These are phyloP conservation scores for Bradynema listronoti DNA, from an alignment of 1,140 invertebrate genomes.

Conservation along the genomic window DNA sequence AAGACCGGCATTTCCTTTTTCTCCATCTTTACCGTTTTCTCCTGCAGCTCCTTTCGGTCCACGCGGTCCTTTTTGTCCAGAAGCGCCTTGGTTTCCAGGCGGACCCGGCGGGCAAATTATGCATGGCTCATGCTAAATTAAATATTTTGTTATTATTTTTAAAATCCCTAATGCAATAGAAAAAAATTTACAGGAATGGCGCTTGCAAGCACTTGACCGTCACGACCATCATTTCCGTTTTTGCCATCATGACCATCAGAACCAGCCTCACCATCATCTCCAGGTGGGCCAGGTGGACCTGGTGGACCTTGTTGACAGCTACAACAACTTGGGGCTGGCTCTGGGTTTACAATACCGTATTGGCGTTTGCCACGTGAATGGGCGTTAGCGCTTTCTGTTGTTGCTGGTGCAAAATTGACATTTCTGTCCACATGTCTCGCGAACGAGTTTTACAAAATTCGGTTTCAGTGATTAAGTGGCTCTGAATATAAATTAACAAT, in stretches of 20 bases:
- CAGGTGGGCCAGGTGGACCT: constrained; percentile 22
- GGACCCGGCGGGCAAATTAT: constrained; percentile 55
- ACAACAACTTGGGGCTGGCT: constrained; percentile 35
- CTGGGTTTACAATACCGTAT: constrained; percentile 33
- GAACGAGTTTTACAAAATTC: constrained; percentile 57
- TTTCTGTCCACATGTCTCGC: constrained; percentile 56
- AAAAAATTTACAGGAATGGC: too few species aligned
- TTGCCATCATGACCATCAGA: constrained; percentile 37
- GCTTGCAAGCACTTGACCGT: constrained; percentile 41
- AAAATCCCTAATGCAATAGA: too few species aligned
- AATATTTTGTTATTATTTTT: too few species aligned
- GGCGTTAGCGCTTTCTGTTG: too few species aligned
- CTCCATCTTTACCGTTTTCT: constrained; percentile 46
- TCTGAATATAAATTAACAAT: too few species aligned
- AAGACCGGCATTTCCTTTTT: constrained; percentile 44
- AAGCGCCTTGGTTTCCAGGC: constrained; percentile 37
- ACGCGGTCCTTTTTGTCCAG: constrained; percentile 54
- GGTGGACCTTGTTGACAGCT: constrained; percentile 51
- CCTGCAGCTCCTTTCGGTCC: constrained; percentile 51
- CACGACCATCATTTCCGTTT: constrained; percentile 46
- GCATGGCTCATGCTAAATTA: constrained; percentile 48
- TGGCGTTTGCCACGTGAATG: constrained; percentile 36
- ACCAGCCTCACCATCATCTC: background rate
- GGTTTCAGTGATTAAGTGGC: constrained; percentile 51
- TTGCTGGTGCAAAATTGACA: constrained; percentile 44